Evolutionary conservation across 2,113 vertebrate genomes (phyloP), one percentile per base, ranked within the genome.

Genomic region (Thunnus thynnus): DNA sequence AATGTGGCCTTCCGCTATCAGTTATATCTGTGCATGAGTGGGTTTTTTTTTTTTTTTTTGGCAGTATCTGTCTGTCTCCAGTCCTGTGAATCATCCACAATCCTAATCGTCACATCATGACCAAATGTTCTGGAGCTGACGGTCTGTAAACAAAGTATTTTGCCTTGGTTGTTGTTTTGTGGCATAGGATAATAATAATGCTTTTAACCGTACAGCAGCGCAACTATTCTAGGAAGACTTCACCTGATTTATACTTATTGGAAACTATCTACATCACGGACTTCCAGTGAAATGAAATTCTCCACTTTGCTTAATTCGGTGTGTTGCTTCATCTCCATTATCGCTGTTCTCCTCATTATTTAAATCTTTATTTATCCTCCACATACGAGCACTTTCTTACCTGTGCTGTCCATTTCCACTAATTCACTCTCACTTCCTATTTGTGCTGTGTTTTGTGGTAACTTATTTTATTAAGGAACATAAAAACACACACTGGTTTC

Each of bases 201-300:
- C 66, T 80, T 70, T 51, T 57, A 54, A 16, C 16, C 46, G 9
- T 20, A 20, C 10, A 64, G 46, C 44, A n/a, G 51, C 32, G 2
- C 17, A 44, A 63, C 46, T 57, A n/a, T 83, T 76, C 25, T 25
- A 17, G 48, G 57, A 65, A 78, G 13, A 20, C 32, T 50, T 67
- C 16, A 25, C 60, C 18, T 1, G 8, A 27, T 48, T 17, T 30
- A 0, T 3, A 63, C 3, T 79, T 57, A 41, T 16, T 70, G 25
- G 1, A 68, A 82, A 76, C 41, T 50, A 54, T 47, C 13, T 12
- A 27, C 41, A 46, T 54, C 13, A 0, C 6, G 3, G 18, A 13
- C n/a, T 18, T 57, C 10, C 13, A 51, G 9, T 54, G 16, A 77
- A 60, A 61, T 63, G 22, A 80, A 30, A 66, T 76, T 63, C 41